Base-by-base conservation (phyloP, 2,797 vertebrate species). In the Cheirogaleus major region DNA sequence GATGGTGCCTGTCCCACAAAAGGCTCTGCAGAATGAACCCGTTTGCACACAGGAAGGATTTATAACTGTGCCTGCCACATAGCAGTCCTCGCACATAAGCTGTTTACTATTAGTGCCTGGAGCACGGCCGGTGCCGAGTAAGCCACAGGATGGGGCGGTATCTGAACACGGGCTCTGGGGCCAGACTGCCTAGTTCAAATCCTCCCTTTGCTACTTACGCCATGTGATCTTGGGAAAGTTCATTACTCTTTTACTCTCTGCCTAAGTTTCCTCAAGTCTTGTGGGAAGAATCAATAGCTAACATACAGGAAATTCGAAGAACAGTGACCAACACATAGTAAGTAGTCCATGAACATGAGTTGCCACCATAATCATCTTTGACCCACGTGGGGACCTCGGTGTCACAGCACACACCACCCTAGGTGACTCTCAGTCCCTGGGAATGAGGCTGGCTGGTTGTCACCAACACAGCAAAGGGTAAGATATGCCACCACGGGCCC, bases 91-190 rank as follows among this genome's bases (percentile, higher is more conserved):
- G 10, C 14, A 2, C 5, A 0, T 2, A 13, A 61, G 79, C 7
- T 65, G 11, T 6, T 12, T 7, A 10, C 32, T 4, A 1, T 20
- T 1, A 5, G 17, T 4, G 13, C 75, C 43, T 55, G 32, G n/a
- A 59, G 79, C 4, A 27, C 0, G 0, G 4, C 0, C n/a, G 25
- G 6, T 9, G 10, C 2, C 3, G 1, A 38, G 20, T 2, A 13
- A 22, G 25, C 1, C 27, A 38, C 75, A 27, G 9, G 17, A 22
- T 2, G 8, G 7, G 3, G 1, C 8, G 2, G 8, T 7, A 20
- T 32, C 0, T 20, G n/a, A 67, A 27, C 11, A 10, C 0, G 65
- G 80, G 59, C 41, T 27, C 75, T 57, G 50, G 52, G 8, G 1
- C 38, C 63, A 27, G 23, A 41, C 4, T 5, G 41, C 63, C 14